Conservation (phyloP, 2,888 invertebrate genomes). For the Sphaerophoria taeniata region DNA sequence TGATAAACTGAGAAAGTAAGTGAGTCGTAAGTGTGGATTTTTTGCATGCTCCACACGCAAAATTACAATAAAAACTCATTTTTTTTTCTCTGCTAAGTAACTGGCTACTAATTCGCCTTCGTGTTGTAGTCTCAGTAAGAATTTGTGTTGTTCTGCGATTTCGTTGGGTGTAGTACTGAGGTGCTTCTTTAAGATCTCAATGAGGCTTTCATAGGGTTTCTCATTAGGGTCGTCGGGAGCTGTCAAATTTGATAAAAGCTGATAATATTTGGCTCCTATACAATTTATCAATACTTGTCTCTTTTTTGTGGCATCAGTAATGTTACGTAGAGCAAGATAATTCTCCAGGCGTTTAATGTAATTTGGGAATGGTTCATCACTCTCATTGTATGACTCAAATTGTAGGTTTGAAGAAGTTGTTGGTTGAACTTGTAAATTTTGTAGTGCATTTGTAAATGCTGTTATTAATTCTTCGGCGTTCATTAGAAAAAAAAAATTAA, state of each 20-base stretch:
- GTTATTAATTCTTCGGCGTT: background rate
- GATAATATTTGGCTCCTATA: conserved; percentile 19
- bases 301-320: conserved; percentile 7
- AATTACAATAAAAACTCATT: conserved; percentile 12
- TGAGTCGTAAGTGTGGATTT: conserved; percentile 10
- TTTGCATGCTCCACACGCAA: conserved; percentile 12
- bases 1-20: conserved; percentile 13
- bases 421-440: background rate
- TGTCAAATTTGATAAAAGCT: conserved; percentile 18
- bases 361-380: background rate
- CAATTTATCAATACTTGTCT: conserved; percentile 21
- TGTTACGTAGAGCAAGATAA: no score
- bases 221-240: conserved; percentile 9
- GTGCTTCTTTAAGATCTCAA: conserved; percentile 18
- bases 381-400: background rate
- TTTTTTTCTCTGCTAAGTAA: conserved; percentile 15
- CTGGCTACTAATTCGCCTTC: conserved; percentile 2
- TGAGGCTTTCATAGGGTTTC: conserved; percentile 14
- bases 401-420: background rate
- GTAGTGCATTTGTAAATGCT: background rate
- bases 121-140: conserved; percentile 18
- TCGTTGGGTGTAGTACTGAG: conserved; percentile 22
- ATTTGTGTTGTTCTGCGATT: conserved; percentile 10
- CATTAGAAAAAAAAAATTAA: no score
- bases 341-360: conserved; percentile 23